Evolutionary conservation across 2,797 vertebrate species (phyloP).

Genomic region (Morus bassanus): DNA sequence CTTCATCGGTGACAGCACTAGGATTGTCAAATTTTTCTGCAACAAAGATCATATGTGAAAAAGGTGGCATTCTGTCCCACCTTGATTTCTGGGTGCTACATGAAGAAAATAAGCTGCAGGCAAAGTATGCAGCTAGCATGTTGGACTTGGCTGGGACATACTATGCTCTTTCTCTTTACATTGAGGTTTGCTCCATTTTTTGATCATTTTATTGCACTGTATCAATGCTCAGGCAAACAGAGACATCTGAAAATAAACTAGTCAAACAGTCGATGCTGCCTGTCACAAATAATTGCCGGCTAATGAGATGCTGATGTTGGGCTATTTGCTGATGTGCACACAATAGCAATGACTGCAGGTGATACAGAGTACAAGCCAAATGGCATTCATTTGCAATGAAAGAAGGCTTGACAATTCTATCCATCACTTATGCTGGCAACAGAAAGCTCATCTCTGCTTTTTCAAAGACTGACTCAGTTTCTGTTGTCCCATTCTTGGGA

Average conservation of each 20-base stretch:
- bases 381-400: neutral
- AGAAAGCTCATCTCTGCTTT: neutral
- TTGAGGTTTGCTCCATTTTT: neutral
- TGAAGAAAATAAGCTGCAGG: neutral
- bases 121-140: neutral
- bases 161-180: neutral
- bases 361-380: neutral
- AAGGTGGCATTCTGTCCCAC: neutral
- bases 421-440: neutral
- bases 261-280: neutral
- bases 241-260: neutral
- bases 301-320: neutral
- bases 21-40: neutral
- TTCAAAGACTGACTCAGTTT: neutral
- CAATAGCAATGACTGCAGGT: neutral
- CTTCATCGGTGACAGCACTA: neutral
- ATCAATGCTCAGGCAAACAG: neutral
- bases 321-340: neutral
- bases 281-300: neutral
- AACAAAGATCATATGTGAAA: neutral
- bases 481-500: neutral
- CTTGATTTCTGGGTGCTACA: neutral
- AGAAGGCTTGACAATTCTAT: neutral
- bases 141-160: neutral
- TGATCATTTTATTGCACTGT: rapidly evolving